Percentiles rank a stretch among this genome's conserved stretches.
Evolutionary conservation across 2,888 invertebrate genomes (phyloP).

Genomic region (Eupithecia subumbrata): DNA sequence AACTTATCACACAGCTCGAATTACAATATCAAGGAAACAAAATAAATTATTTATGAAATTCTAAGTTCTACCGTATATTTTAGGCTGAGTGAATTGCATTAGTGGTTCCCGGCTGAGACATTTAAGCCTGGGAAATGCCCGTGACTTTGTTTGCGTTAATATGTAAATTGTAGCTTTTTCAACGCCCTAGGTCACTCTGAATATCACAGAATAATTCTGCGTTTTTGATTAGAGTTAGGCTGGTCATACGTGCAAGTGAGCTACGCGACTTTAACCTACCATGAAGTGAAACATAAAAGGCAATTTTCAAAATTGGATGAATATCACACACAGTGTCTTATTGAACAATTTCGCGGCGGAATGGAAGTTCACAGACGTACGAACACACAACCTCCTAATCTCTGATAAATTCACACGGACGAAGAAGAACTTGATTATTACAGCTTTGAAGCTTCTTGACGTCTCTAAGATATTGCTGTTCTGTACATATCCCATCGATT

Average conservation of each 20-base stretch:
- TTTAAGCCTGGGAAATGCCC: constrained; percentile 22
- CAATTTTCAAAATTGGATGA: background rate
- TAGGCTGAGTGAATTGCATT: constrained; percentile 32
- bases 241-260: background rate
- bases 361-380: background rate
- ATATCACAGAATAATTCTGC: background rate
- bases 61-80: constrained; percentile 34
- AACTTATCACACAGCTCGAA: constrained; percentile 60
- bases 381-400: background rate
- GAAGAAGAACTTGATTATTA: background rate
- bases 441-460: background rate
- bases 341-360: background rate
- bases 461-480: background rate
- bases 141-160: background rate
- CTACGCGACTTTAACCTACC: no score
- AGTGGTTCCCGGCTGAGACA: constrained; percentile 18
- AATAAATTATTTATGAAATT: constrained; percentile 63
- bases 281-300: no score
- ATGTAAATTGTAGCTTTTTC: constrained; percentile 2
- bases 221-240: background rate
- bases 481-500: background rate
- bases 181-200: background rate
- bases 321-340: background rate
- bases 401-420: background rate
- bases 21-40: constrained; percentile 61